phyloP scores from a whole-genome alignment of 2,888 invertebrate species.

The Tinea trinotella region DNA sequence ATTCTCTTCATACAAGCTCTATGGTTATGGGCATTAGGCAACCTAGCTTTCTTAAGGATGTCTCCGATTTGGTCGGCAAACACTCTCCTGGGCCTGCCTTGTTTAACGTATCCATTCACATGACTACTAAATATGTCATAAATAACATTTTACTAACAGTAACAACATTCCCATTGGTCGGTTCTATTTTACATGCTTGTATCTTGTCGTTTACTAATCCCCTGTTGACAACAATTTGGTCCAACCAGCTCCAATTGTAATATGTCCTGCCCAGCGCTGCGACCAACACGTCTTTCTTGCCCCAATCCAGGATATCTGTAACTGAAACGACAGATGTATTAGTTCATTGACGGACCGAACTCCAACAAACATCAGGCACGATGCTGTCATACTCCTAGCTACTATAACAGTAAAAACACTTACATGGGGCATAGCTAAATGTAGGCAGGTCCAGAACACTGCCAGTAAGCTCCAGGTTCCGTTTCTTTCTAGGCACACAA shows the following conservation, averaged over 20 bases:
- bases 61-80: too few relatives aligned
- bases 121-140: too few relatives aligned
- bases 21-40: too few relatives aligned
- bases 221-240: conserved; percentile 42
- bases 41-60: too few relatives aligned
- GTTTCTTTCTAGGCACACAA: conserved; percentile 43
- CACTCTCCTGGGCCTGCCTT: too few relatives aligned
- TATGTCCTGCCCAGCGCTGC: conserved; percentile 53
- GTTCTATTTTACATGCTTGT: conserved; percentile 55
- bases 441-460: conserved; percentile 54
- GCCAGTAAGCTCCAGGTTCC: conserved; percentile 45
- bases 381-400: too few relatives aligned
- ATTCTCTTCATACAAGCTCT: too few relatives aligned
- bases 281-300: conserved; percentile 48
- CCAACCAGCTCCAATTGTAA: conserved; percentile 58
- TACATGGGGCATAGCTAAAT: conserved; percentile 47
- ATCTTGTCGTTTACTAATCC: conserved; percentile 37
- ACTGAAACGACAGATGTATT: conserved; percentile 30
- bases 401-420: too few relatives aligned
- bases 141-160: conserved; percentile 39
- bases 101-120: too few relatives aligned
- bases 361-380: too few relatives aligned
- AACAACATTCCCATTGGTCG: conserved; percentile 39
- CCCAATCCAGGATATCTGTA: conserved; percentile 62
- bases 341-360: too few relatives aligned